Evolutionary conservation across 1,140 invertebrate genomes (phyloP).

Genomic region (Achroia grisella): DNA sequence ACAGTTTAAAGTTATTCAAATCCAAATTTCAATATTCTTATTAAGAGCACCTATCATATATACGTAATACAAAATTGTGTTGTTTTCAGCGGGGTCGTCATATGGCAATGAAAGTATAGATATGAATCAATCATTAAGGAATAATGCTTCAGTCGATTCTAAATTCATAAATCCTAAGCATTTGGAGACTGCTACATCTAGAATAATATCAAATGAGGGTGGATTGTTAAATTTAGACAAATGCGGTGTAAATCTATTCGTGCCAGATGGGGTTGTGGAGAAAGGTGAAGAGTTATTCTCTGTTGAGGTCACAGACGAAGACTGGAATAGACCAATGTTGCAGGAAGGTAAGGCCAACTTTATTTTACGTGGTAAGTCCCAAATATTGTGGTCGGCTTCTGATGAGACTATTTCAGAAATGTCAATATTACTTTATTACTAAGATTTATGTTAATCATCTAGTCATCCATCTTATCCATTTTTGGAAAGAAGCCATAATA

Average conservation of each 20-base stretch:
- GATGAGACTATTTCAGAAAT: no score
- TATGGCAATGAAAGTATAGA: constrained; percentile 74
- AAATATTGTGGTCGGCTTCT: no score
- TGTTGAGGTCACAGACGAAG: constrained; percentile 80
- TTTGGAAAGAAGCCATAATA: no score
- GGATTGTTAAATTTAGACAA: constrained; percentile 78
- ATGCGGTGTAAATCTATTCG: constrained; percentile 79
- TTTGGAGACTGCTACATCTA: constrained; percentile 50
- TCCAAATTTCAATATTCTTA: no score
- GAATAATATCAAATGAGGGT: constrained; percentile 71
- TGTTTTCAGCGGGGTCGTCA: constrained; percentile 79
- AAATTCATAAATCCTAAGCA: constrained; percentile 47
- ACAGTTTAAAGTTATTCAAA: no score
- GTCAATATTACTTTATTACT: no score
- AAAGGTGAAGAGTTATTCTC: constrained; percentile 77
- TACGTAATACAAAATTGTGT: not conserved
- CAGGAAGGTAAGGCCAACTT: constrained; percentile 75
- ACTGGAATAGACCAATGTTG: constrained; percentile 79
- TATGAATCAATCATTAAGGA: constrained; percentile 62
- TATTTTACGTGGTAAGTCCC: not conserved
- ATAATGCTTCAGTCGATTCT: constrained; percentile 77
- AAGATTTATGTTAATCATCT: no score
- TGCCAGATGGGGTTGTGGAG: constrained; percentile 81
- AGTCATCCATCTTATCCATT: no score
- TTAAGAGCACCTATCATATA: not conserved